Conservation (phyloP, 53 echinoderm and acorn worm genomes). For the Actinopyga echinites region DNA sequence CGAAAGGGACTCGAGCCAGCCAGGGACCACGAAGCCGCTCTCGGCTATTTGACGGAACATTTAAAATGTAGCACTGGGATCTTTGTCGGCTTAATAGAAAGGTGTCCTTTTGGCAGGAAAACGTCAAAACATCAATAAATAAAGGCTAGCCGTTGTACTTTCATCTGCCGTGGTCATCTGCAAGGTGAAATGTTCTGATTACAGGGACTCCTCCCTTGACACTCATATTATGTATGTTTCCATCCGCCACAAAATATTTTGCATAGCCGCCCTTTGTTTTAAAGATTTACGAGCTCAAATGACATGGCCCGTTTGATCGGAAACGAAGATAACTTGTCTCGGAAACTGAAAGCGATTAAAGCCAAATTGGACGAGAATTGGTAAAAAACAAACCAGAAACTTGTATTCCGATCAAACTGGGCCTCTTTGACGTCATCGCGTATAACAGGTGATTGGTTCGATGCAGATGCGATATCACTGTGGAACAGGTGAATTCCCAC, state of each 20-base stretch:
- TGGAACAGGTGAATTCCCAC: constrained; percentile 19
- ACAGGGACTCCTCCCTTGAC: too few relatives aligned
- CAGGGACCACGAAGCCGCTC: too few relatives aligned
- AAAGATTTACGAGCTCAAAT: constrained; percentile 15
- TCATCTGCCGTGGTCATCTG: background rate
- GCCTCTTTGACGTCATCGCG: constrained; percentile 17
- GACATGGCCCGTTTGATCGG: constrained; percentile 6
- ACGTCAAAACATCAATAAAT: background rate
- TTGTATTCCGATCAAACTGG: background rate
- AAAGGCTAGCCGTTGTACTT: constrained; percentile 8
- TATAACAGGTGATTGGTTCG: constrained; percentile 21
- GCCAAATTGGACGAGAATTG: constrained; percentile 5
- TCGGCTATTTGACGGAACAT: too few relatives aligned
- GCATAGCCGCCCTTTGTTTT: constrained; percentile 30
- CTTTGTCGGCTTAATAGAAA: too few relatives aligned
- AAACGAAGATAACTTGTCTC: background rate
- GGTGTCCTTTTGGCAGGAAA: too few relatives aligned
- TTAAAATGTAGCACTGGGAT: too few relatives aligned
- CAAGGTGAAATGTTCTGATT: constrained; percentile 3
- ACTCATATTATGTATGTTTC: too few relatives aligned
- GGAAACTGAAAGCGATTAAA: constrained; percentile 5
- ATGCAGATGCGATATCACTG: background rate
- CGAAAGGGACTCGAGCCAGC: too few relatives aligned
- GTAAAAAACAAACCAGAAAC: background rate
- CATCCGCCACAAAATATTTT: constrained; percentile 7